phyloP scores from a whole-genome alignment of 2,113 vertebrate genomes.

The Caranx ignobilis region DNA sequence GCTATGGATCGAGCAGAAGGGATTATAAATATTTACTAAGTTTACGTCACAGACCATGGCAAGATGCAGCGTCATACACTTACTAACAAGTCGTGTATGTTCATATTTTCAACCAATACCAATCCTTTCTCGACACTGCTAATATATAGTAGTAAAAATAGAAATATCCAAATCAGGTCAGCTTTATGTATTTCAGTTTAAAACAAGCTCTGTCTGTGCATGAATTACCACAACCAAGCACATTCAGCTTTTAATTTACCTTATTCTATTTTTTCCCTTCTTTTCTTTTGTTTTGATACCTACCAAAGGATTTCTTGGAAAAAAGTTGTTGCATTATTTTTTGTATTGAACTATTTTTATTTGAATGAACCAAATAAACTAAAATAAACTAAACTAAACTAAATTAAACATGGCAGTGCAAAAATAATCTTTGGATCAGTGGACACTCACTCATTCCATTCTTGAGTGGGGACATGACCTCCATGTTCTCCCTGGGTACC shows the following conservation, averaged over 20 bases:
- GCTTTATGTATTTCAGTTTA: not conserved
- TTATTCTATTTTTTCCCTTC: no score
- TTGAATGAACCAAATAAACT: no score
- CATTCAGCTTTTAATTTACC: no score
- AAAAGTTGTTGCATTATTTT: no score
- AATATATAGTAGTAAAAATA: not conserved
- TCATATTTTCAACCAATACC: not conserved
- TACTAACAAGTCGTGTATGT: not conserved
- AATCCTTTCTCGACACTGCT: not conserved
- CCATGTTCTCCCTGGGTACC: constrained; percentile 96
- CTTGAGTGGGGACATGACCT: constrained; percentile 97
- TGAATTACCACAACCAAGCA: not conserved
- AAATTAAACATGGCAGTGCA: not conserved
- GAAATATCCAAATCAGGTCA: not conserved
- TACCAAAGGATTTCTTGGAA: no score
- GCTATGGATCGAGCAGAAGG: constrained; percentile 25
- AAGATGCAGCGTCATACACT: not conserved
- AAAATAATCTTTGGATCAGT: not conserved
- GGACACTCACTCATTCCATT: constrained; percentile 96
- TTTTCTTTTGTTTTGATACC: no score
- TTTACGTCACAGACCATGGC: constrained; percentile 15
- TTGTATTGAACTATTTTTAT: no score
- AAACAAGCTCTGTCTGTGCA: not conserved
- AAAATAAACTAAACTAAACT: no score
- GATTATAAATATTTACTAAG: constrained; percentile 31